A percentile compares a stretch with the other conserved stretches of the same genome.
Conservation (phyloP, 2,888 invertebrate species). For the Flexamia atlantica region DNA sequence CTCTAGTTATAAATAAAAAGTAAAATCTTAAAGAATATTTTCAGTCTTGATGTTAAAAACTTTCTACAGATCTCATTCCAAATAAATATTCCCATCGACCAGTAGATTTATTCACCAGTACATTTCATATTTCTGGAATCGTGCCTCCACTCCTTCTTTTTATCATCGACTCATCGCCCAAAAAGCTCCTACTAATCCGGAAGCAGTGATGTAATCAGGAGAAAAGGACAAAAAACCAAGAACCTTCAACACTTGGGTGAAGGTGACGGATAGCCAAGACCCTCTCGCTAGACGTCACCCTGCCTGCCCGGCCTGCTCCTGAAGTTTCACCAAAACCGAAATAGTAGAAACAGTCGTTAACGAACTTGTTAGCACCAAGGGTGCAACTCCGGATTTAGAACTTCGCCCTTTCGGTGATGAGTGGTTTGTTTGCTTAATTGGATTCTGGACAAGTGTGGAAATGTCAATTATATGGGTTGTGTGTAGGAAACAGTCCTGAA, state of each 20-base stretch:
- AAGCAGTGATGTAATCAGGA: neutral
- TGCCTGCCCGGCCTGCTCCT: neutral
- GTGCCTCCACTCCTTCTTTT: too few relatives aligned
- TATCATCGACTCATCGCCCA: neutral
- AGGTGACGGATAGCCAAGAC: neutral
- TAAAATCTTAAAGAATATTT: too few relatives aligned
- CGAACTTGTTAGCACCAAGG: constrained; percentile 5
- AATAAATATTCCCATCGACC: too few relatives aligned
- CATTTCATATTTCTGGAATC: too few relatives aligned
- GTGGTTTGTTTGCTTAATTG: constrained; percentile 11
- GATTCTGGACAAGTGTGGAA: neutral
- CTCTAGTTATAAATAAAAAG: too few relatives aligned
- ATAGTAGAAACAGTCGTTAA: constrained; percentile 19
- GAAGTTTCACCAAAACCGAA: neutral
- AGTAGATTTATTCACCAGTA: neutral
- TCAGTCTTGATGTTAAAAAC: too few relatives aligned
- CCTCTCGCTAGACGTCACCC: neutral
- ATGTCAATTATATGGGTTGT: neutral
- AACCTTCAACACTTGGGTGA: neutral
- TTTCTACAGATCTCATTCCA: too few relatives aligned
- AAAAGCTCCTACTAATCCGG: neutral
- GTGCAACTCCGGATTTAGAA: constrained; percentile 13
- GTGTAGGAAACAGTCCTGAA: too few relatives aligned
- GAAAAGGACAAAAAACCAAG: neutral
- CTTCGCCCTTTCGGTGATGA: constrained; percentile 11